Base-by-base conservation (phyloP, 1,140 invertebrate genomes). In the Centruroides vittatus region DNA sequence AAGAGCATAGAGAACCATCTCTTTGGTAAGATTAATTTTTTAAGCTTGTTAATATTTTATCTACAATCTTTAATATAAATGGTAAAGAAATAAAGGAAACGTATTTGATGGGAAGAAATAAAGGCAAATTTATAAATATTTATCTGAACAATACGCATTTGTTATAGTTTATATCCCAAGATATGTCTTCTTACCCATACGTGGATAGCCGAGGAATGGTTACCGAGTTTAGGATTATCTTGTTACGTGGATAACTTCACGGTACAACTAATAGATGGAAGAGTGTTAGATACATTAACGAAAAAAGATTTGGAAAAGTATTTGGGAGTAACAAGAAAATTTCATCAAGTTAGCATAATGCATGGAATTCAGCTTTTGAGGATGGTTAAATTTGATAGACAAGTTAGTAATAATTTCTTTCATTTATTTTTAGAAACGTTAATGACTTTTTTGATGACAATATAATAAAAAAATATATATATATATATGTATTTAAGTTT, bases 281-380 rank as follows among this genome's bases (percentile, higher is more conserved):
- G 91, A 53, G 87, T 94, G 82, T 75, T 96, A 66, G 90, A 94
- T 72, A 86, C 88, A 51, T 78, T 96, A 47, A 89, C 88, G 67
- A 92, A 93, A 75, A 93, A 94, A 72, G 91, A 96, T 70, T 76
- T 95, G 65, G 91, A 95, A 73, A 94, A 94, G 73, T 85, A 90
- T 71, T 80, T 96, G 11, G 71, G 71, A 34, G 87, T 94, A 7
- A 90, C 88, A 41, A 79, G 89, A 57, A 94, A 93, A 73, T 93
- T 93, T 74, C 90, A 93, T 76, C 89, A 93, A 75, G 87, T 89
- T 5, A 92, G 89, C 67, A 88, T 96, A 66, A 86, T 93, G 49
- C 89, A 94, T 70, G 91, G 84, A 52, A 90, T 96, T 67, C 89
- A 94, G 76, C 78, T 96, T 62, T 78, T 96, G 60, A 80, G 89